These are phyloP conservation scores for Schrankia costaestrigalis DNA, from an alignment of 2,888 invertebrate species.

Conservation along the genomic window DNA sequence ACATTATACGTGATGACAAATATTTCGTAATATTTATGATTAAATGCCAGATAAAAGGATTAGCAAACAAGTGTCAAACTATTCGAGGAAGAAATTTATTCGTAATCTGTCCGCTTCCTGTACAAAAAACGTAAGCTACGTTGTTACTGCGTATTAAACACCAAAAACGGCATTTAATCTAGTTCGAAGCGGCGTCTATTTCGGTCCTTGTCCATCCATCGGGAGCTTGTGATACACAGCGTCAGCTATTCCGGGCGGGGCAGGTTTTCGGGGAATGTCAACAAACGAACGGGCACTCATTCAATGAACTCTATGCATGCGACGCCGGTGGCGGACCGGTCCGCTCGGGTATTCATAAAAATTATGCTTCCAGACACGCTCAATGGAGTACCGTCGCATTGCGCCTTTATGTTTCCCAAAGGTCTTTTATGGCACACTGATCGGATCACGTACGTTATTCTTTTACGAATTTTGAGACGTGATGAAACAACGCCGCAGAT, in stretches of 20 bases:
- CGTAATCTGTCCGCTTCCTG: constrained; percentile 41
- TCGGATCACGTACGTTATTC: constrained; percentile 54
- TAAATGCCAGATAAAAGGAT: constrained; percentile 19
- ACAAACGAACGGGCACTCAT: constrained; percentile 76
- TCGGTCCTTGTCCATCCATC: constrained; percentile 69
- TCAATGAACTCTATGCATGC: constrained; percentile 74
- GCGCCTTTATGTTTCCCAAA: constrained; percentile 39
- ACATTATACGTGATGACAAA: no score
- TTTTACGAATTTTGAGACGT: constrained; percentile 49
- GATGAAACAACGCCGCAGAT: constrained; percentile 47
- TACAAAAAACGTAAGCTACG: constrained; percentile 50
- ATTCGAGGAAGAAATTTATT: constrained; percentile 18
- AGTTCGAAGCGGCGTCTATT: constrained; percentile 64
- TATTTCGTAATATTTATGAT: constrained; percentile 25
- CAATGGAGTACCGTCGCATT: constrained; percentile 56
- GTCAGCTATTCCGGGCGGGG: constrained; percentile 76
- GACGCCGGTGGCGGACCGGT: constrained; percentile 71
- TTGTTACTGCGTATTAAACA: constrained; percentile 50
- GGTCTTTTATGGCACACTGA: constrained; percentile 47
- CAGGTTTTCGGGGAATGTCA: constrained; percentile 81
- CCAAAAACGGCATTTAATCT: constrained; percentile 67
- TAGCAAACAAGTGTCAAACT: constrained; percentile 29
- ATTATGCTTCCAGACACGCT: constrained; percentile 68
- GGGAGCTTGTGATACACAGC: constrained; percentile 58
- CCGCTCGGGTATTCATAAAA: constrained; percentile 73